phyloP scores from a whole-genome alignment of 1,140 invertebrate genomes.

The Ceratina japonica region DNA sequence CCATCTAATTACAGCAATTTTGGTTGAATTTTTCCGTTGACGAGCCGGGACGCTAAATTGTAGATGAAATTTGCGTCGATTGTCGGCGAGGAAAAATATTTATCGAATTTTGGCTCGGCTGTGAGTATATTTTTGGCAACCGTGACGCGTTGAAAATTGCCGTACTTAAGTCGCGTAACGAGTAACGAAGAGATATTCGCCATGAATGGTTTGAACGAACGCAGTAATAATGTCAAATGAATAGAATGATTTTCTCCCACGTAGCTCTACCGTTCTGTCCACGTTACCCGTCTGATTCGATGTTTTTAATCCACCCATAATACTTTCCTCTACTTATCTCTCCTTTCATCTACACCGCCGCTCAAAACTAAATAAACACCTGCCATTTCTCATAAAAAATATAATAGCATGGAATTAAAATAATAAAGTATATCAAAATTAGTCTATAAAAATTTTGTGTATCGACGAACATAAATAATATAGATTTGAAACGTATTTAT shows the following conservation, averaged over 20 bases:
- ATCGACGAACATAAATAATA: no score
- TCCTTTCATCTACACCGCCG: no score
- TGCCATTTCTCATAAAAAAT: no score
- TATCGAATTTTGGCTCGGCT: conserved; percentile 21
- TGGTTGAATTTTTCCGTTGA: conserved; percentile 16
- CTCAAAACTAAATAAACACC: no score
- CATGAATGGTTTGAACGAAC: conserved; percentile 28
- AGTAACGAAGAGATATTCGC: conserved; percentile 28
- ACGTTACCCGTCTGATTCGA: conserved; percentile 18
- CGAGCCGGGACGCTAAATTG: conserved; percentile 25
- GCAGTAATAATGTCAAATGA: conserved; percentile 43
- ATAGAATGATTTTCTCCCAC: conserved; percentile 30
- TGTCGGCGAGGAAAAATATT: conserved; percentile 20
- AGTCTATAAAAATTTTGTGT: no score
- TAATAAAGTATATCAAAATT: no score
- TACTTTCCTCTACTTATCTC: neutral
- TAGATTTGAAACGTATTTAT: no score
- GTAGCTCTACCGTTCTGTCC: neutral
- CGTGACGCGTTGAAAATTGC: conserved; percentile 38
- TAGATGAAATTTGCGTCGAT: conserved; percentile 40
- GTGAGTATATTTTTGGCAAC: conserved; percentile 15
- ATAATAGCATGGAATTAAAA: no score
- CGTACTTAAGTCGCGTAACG: conserved; percentile 7
- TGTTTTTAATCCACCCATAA: conserved; percentile 13
- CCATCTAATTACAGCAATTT: conserved; percentile 3